A percentile compares a stretch with the other conserved stretches of the same genome.
Conservation (phyloP, 2,113 vertebrate genomes). For the Orthonyx spaldingii region DNA sequence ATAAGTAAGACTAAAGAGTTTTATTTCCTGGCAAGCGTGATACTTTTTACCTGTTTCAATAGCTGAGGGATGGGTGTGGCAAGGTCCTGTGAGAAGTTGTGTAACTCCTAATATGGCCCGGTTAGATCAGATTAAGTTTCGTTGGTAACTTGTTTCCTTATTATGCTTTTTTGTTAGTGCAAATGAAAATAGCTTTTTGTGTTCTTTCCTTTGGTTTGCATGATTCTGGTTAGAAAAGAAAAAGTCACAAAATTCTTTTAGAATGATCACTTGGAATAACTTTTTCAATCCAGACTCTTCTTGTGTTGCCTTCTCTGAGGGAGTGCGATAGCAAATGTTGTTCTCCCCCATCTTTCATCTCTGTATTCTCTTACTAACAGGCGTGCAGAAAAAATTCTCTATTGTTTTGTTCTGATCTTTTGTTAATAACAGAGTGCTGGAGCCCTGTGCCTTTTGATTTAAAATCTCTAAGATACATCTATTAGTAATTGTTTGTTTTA, state of each 20-base stretch:
- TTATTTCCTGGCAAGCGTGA: not conserved
- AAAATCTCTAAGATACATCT: slow-evolving; percentile 19
- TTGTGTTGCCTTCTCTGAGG: not conserved
- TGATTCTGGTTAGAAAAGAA: not conserved
- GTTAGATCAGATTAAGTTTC: not conserved
- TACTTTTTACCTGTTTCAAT: not conserved
- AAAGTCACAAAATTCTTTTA: slow-evolving; percentile 19
- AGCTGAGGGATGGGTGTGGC: not conserved
- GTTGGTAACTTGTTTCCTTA: not conserved
- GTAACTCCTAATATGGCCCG: not conserved
- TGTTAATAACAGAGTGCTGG: not conserved
- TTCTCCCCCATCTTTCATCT: not conserved
- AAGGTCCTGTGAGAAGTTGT: not conserved
- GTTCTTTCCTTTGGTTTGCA: not conserved
- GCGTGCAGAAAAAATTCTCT: not conserved
- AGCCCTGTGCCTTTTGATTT: not conserved
- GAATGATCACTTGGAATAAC: not conserved
- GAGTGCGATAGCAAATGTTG: not conserved
- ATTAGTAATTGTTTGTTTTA: slow-evolving; percentile 62
- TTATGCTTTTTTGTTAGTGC: not conserved
- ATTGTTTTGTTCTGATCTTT: not conserved
- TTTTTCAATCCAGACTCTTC: not conserved
- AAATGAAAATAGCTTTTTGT: slow-evolving; percentile 4
- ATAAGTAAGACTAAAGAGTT: not conserved
- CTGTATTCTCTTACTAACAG: not conserved